These are phyloP conservation scores for Flabesymbios commensalis DNA, from an alignment of 2,888 invertebrate species.

Conservation along the genomic window DNA sequence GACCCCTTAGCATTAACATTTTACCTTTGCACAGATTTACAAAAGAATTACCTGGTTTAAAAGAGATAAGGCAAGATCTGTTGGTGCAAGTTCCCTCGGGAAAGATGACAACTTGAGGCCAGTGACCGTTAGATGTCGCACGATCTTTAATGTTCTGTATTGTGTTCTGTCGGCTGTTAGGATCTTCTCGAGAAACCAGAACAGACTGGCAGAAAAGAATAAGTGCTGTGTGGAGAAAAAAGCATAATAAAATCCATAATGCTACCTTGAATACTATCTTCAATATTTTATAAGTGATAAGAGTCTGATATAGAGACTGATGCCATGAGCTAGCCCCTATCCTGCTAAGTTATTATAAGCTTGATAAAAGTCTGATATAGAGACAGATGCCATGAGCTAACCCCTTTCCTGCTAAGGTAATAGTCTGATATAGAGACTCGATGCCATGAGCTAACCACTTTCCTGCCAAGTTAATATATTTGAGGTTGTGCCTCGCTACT, in stretches of 20 bases:
- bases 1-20: neutral
- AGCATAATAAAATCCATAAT: neutral
- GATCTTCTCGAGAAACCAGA: constrained; percentile 90
- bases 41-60: constrained; percentile 53
- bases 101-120: constrained; percentile 94
- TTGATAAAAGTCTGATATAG: too few species aligned
- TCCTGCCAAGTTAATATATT: too few species aligned
- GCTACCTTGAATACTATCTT: neutral
- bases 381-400: too few species aligned
- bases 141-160: constrained; percentile 85
- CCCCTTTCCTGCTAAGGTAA: too few species aligned
- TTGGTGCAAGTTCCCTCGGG: constrained; percentile 97
- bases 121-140: constrained; percentile 76
- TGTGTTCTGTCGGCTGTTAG: constrained; percentile 86
- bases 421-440: too few species aligned
- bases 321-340: neutral
- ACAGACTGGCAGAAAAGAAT: constrained; percentile 94
- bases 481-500: too few species aligned
- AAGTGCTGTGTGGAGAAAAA: constrained; percentile 68
- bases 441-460: too few species aligned
- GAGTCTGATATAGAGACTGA: too few species aligned
- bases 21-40: neutral
- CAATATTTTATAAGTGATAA: too few species aligned
- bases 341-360: neutral
- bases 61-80: constrained; percentile 74